A percentile compares a stretch with the other conserved stretches of the same genome.
Evolutionary conservation across 1,140 invertebrate genomes (phyloP).

Genomic region (Drosophila sechellia): DNA sequence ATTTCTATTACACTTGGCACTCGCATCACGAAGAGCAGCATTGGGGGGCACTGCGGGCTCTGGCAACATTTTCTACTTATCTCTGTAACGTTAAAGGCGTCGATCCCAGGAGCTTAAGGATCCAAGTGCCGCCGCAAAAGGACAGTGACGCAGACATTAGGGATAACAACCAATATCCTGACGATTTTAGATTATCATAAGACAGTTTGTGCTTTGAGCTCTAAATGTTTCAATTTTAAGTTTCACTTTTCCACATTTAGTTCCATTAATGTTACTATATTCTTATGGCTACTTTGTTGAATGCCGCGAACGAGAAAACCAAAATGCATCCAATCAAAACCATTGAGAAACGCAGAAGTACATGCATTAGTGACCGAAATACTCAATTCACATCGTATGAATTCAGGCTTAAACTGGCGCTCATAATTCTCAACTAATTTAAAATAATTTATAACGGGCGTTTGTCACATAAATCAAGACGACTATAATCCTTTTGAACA

Average conservation of each 20-base stretch:
- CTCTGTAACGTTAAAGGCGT: constrained; percentile 39
- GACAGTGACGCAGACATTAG: background rate
- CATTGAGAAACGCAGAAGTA: background rate
- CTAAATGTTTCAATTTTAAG: background rate
- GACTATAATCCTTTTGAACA: constrained; percentile 66
- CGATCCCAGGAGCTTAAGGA: constrained; percentile 39
- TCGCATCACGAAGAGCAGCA: constrained; percentile 55
- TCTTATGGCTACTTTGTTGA: too few relatives aligned
- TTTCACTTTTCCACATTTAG: background rate
- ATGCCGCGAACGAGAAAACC: too few relatives aligned
- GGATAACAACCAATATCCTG: background rate
- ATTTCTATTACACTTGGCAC: constrained; percentile 80
- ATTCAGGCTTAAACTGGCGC: constrained; percentile 39
- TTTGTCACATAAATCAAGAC: constrained; percentile 71
- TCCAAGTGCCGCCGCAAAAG: constrained; percentile 15
- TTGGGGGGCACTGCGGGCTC: constrained; percentile 30
- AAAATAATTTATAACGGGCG: constrained; percentile 78
- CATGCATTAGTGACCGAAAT: background rate
- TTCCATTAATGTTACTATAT: background rate
- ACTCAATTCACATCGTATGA: constrained; percentile 9
- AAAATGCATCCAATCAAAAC: background rate
- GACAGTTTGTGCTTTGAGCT: background rate
- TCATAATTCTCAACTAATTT: constrained; percentile 73
- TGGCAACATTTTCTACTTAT: constrained; percentile 74
- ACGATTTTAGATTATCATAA: background rate